A percentile compares a stretch with the other conserved stretches of the same genome.
These are phyloP conservation scores for Elymnias hypermnestra DNA, from an alignment of 1,140 invertebrate genomes.

Conservation along the genomic window DNA sequence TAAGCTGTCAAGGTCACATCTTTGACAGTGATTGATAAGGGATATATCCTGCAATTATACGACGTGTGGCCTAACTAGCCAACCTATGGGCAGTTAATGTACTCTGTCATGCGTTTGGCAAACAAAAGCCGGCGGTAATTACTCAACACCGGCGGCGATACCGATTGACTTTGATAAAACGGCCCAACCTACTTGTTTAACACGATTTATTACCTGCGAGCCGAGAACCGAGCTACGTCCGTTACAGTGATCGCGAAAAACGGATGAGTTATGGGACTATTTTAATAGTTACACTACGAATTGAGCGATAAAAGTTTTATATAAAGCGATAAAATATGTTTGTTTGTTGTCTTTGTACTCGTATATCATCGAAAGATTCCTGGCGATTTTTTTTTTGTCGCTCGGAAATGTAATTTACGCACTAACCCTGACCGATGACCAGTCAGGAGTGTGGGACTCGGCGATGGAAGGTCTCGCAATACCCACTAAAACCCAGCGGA, in stretches of 20 bases:
- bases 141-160: constrained; percentile 60
- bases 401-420: too few relatives aligned
- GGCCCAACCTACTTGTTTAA: constrained; percentile 72
- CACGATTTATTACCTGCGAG: constrained; percentile 72
- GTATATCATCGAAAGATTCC: too few relatives aligned
- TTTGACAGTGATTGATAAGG: too few relatives aligned
- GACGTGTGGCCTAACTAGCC: background rate
- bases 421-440: too few relatives aligned
- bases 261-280: constrained; percentile 28
- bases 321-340: too few relatives aligned
- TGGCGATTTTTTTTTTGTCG: too few relatives aligned
- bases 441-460: too few relatives aligned
- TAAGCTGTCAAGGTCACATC: too few relatives aligned
- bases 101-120: constrained; percentile 16
- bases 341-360: too few relatives aligned
- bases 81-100: background rate
- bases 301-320: background rate
- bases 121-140: constrained; percentile 48
- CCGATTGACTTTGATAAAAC: constrained; percentile 74
- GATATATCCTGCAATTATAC: background rate
- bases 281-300: background rate
- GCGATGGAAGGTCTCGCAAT: too few relatives aligned
- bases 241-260: constrained; percentile 26
- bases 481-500: too few relatives aligned
- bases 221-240: constrained; percentile 43